Base-by-base conservation (phyloP, 2,888 invertebrate species). In the Onchidella celtica region DNA sequence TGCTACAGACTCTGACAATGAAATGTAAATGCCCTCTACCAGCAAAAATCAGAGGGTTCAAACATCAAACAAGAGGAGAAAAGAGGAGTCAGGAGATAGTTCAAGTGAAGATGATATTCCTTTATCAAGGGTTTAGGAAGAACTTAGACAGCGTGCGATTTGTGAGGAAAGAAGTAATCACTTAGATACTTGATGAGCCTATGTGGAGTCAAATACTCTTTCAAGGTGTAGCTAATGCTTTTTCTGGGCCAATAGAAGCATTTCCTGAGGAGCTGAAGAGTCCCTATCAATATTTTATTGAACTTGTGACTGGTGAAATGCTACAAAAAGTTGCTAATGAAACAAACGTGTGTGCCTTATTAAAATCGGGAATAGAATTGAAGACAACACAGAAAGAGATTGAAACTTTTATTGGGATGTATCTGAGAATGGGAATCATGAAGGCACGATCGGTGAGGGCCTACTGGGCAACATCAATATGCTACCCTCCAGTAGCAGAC, bases 361-460 rank as follows among this genome's bases (percentile, higher is more conserved):
- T 69, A 27, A 72, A 83, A 68, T 66, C 76, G n/a, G 78, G 85
- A 14, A 57, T 81, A 2, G 36, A 34, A n/a, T 11, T 65, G 72
- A 79, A 66, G 24, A 79, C 84, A 38, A 84, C 75, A 27, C 34
- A 47, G 6, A 77, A 82, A 63, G 85, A 84, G 75, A 79, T 82
- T 21, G 65, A 73, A 34, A 74, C 61, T 14, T 68, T 79, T 63
- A 75, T 72, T 24, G 84, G 80, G 1, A 72, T 83, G 11, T 69
- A 77, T 27, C 65, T 73, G 1, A 47, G 63, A 27, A 84, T 84
- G 83, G 83, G 84, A 0, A 36, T 81, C 11, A 66, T 83, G 29
- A 63, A 79, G 27, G 70, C 79, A 47, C 80, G 81, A 24, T 47
- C 68, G 21, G 34, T 81, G 6, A 59, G 80, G 6, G 69, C 80